These are phyloP conservation scores for Chunga burmeisteri DNA, from an alignment of 2,113 vertebrate genomes.

Conservation along the genomic window DNA sequence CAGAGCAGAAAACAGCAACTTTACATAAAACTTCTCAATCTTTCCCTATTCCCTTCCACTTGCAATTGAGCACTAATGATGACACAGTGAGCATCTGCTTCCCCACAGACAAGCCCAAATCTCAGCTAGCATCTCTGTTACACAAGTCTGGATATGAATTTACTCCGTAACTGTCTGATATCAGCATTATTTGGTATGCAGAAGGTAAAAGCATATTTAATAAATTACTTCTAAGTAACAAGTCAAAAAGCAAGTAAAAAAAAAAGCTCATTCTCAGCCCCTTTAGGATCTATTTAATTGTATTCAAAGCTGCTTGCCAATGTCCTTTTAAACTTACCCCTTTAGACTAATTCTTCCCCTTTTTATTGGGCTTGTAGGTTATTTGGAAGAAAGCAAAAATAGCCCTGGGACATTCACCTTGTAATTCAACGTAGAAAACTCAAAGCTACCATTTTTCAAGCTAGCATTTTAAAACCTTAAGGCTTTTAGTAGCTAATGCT, in stretches of 20 bases:
- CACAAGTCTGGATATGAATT: neutral
- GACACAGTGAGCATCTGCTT: neutral
- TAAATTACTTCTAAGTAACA: neutral
- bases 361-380: conserved; percentile 10
- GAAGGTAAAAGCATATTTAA: neutral
- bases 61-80: neutral
- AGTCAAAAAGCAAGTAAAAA: neutral
- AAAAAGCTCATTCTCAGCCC: neutral
- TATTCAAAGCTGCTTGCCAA: neutral
- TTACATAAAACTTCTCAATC: neutral
- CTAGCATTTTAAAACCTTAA: conserved; percentile 14
- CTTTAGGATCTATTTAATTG: conserved; percentile 7
- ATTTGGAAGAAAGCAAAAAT: conserved; percentile 34
- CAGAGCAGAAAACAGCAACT: neutral
- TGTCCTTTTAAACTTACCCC: conserved; percentile 19
- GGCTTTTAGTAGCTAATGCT: conserved; percentile 8
- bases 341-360: neutral
- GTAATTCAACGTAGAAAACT: neutral
- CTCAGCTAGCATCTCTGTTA: neutral
- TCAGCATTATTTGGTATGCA: neutral
- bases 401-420: conserved; percentile 1
- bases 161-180: neutral
- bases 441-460: conserved; percentile 34
- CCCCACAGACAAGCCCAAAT: neutral
- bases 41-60: fast-evolving